Conservation (phyloP, 2,797 vertebrate genomes). For the Intellagama lesueurii region DNA sequence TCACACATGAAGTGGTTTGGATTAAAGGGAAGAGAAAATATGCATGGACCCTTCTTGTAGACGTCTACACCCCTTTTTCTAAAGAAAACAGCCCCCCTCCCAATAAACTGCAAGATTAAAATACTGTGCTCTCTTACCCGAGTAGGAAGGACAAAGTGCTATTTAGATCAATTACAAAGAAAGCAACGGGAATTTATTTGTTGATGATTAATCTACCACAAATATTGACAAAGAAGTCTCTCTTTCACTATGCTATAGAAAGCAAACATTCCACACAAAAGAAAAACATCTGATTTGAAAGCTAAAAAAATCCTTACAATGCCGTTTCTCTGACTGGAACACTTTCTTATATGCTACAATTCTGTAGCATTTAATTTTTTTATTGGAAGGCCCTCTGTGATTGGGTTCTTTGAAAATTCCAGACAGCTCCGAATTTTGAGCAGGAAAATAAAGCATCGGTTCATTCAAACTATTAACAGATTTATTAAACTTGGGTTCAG, state of each 20-base stretch:
- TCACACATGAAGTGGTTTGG: background rate
- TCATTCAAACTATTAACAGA: too few species aligned
- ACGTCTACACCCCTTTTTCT: background rate
- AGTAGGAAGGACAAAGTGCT: slow-evolving; percentile 41
- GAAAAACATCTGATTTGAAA: slow-evolving; percentile 3
- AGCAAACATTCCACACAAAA: slow-evolving; percentile 17
- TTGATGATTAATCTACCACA: slow-evolving; percentile 71
- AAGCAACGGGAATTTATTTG: slow-evolving; percentile 49
- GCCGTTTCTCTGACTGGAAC: background rate
- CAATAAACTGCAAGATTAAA: slow-evolving; percentile 17
- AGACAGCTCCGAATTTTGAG: too few species aligned
- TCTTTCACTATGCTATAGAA: slow-evolving; percentile 10
- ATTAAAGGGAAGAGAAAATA: background rate
- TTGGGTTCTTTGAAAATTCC: too few species aligned
- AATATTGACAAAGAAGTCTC: slow-evolving; percentile 74
- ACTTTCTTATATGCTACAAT: background rate
- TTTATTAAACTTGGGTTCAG: too few species aligned
- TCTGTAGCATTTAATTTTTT: background rate
- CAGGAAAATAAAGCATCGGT: too few species aligned
- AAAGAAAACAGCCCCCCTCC: slow-evolving; percentile 15
- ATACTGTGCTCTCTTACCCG: slow-evolving; percentile 56
- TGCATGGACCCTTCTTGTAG: background rate
- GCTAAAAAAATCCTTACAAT: background rate
- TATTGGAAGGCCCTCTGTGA: background rate
- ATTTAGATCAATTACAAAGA: slow-evolving; percentile 53